phyloP scores from a whole-genome alignment of 2,113 vertebrate species.

The Chloropsis hardwickii region DNA sequence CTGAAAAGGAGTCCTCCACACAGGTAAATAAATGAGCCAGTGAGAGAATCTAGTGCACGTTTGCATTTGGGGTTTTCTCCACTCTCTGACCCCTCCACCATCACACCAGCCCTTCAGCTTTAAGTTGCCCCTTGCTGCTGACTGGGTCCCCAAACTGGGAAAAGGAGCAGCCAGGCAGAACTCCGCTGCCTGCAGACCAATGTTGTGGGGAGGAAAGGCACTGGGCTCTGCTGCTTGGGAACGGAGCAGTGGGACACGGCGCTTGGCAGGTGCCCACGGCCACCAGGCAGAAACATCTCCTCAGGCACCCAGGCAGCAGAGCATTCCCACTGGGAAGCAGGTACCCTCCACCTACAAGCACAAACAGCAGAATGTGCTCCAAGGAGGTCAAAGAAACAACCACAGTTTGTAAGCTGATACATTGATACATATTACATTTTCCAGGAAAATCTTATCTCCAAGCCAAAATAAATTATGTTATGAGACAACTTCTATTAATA shows the following conservation, averaged over 20 bases:
- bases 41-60: background rate
- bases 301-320: background rate
- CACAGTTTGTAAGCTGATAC: background rate
- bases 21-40: background rate
- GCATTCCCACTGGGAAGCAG: background rate
- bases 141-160: background rate
- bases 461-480: background rate
- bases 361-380: background rate
- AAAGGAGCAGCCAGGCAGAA: background rate
- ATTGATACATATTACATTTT: fast-evolving
- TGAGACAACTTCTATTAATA: background rate
- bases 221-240: background rate
- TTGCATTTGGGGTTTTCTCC: background rate
- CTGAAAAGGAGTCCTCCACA: background rate
- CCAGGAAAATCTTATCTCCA: background rate
- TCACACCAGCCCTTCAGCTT: background rate
- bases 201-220: background rate
- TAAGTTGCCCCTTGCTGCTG: background rate
- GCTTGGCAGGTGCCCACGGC: fast-evolving
- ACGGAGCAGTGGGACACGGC: fast-evolving
- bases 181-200: background rate
- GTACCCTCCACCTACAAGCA: background rate
- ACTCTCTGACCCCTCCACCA: background rate
- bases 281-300: background rate
- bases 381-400: background rate